A percentile compares a stretch with the other conserved stretches of the same genome.
These are phyloP conservation scores for Sylvietta virens DNA, from an alignment of 2,113 vertebrate species.

Conservation along the genomic window DNA sequence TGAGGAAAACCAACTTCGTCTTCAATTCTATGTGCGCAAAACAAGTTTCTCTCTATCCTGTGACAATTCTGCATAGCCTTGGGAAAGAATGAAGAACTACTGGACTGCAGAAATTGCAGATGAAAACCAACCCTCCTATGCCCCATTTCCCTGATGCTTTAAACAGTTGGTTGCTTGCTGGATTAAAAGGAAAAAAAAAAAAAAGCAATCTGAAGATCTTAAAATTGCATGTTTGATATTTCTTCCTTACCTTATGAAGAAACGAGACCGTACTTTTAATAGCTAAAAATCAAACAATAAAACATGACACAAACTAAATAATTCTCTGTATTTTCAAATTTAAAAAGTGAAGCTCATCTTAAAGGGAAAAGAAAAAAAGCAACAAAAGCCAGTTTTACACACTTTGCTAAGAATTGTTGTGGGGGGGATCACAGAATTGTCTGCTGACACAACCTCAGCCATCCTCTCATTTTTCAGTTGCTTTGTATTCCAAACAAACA, in stretches of 20 bases:
- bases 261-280: background rate
- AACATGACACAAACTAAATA: background rate
- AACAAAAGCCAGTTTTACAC: background rate
- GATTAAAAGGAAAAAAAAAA: background rate
- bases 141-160: background rate
- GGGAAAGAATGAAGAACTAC: background rate
- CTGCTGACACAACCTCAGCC: background rate
- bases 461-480: background rate
- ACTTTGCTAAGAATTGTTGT: background rate
- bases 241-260: background rate
- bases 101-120: background rate
- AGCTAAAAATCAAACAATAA: constrained; percentile 24
- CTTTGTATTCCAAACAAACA: background rate
- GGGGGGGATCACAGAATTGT: background rate
- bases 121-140: background rate
- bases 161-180: background rate
- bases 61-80: background rate
- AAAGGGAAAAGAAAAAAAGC: background rate
- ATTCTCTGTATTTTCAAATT: constrained; percentile 17
- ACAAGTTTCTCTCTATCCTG: background rate
- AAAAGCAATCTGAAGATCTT: background rate
- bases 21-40: background rate
- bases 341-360: background rate
- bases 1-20: background rate
- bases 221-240: constrained; percentile 25